Base-by-base conservation (phyloP, 2,888 invertebrate species). In the Philereme transversata region DNA sequence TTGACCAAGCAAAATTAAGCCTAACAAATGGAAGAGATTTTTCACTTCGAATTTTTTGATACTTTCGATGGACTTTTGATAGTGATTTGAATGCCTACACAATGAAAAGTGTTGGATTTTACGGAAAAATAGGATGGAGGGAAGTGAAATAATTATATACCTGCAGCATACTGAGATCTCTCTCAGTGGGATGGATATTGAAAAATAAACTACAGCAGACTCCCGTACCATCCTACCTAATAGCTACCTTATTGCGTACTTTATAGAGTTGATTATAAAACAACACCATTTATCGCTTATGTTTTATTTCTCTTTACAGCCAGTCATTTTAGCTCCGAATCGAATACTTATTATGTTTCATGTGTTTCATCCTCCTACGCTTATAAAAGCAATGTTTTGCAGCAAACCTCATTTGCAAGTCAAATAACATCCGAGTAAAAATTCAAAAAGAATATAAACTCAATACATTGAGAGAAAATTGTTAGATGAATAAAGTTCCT, bases 1-100 rank as follows among this genome's bases (percentile, higher is more conserved):
- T n/a, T n/a, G 8, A 40, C 40, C 40, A 6, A 6, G 8, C 40
- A 7, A 40, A 40, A 40, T 40, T 40, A 40, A 4, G 7, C 40
- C 40, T 8, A 6, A 43, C 10, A 60, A 62, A 66, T 55, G 61
- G 56, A 54, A 62, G 57, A 60, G 63, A 70, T 74, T 74, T 74
- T 69, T 60, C 64, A 64, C 51, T 60, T 60, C 57, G 58, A 65
- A 55, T 64, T 55, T 63, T 52, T 36, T 51, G 46, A 70, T 71
- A 73, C 62, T 68, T 73, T 65, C 57, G 8, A 46, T 22, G 33
- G n/a, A 43, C 40, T 40, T 40, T 6, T 40, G 8, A 40, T 2
- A 40, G 40, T 40, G 4, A 7, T 40, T 40, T 40, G 40, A 40
- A 7, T 40, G 40, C 6, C n/a, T 43, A 10, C 43, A 43, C 10